phyloP scores from a whole-genome alignment of 2,797 vertebrate genomes.

The Smutsia gigantea region DNA sequence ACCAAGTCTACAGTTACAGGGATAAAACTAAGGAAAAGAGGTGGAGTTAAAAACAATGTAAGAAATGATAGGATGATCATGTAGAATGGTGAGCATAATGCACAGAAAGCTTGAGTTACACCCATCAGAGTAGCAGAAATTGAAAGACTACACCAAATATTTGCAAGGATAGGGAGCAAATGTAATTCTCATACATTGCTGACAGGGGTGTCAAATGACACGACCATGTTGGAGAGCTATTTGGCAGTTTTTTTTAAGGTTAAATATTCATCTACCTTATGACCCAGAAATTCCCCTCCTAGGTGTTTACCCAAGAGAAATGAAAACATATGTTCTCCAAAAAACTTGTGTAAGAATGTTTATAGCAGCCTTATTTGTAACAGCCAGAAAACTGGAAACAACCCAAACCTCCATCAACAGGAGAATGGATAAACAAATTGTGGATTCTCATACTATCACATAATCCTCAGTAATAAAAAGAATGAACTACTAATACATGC shows the following conservation, averaged over 20 bases:
- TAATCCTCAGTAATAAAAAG: slow-evolving; percentile 52
- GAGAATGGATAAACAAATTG: slow-evolving; percentile 28
- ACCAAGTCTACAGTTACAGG: neutral
- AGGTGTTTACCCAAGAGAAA: slow-evolving; percentile 61
- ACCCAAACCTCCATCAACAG: slow-evolving; percentile 53
- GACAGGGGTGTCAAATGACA: neutral
- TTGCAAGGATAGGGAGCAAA: neutral
- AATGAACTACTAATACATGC: slow-evolving; percentile 51
- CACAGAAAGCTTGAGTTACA: neutral
- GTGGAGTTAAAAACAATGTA: neutral
- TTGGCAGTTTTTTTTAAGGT: slow-evolving; percentile 8
- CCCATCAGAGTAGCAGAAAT: neutral
- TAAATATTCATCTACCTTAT: slow-evolving; percentile 3
- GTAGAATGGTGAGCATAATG: neutral
- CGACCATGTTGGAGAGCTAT: neutral
- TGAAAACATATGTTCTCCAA: slow-evolving; percentile 59
- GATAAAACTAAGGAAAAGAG: neutral
- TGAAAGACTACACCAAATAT: neutral
- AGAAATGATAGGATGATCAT: neutral
- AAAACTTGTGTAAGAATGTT: slow-evolving; percentile 32
- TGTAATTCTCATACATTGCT: neutral
- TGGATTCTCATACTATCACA: neutral
- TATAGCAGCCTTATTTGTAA: slow-evolving; percentile 36
- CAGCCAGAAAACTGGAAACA: slow-evolving; percentile 4
- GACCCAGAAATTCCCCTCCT: slow-evolving; percentile 14